Conservation (phyloP, 2,113 vertebrate genomes). For the Aplodontia rufa region DNA sequence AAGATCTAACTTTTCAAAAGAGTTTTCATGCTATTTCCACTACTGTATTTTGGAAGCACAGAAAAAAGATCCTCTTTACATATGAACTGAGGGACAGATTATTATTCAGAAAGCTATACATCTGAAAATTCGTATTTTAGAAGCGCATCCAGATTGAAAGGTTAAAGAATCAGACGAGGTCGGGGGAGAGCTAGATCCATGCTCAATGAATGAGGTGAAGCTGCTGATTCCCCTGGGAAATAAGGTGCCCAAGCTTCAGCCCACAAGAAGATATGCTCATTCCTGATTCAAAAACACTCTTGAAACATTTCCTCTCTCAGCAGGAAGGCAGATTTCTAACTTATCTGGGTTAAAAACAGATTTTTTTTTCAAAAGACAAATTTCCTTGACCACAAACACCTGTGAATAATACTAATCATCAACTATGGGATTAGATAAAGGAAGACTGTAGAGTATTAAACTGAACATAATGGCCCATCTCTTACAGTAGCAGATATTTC, state of each 20-base stretch:
- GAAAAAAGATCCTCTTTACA: neutral
- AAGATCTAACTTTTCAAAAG: neutral
- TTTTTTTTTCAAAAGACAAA: neutral
- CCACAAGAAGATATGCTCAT: neutral
- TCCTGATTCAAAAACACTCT: slow-evolving; percentile 9
- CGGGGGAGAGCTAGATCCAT: neutral
- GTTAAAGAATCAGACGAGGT: slow-evolving; percentile 28
- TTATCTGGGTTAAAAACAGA: neutral
- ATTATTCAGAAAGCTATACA: neutral
- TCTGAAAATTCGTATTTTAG: slow-evolving; percentile 20
- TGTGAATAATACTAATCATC: neutral
- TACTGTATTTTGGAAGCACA: neutral
- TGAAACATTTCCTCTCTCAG: neutral
- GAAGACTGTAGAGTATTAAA: slow-evolving; percentile 17
- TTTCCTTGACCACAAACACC: slow-evolving; percentile 1
- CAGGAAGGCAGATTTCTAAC: neutral
- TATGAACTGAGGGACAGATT: neutral
- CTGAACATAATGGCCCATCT: neutral
- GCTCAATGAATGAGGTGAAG: no score
- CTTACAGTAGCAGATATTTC: slow-evolving; percentile 22
- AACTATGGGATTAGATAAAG: neutral
- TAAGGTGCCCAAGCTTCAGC: neutral
- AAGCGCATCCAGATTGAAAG: neutral
- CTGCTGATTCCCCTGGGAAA: neutral
- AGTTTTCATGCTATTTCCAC: neutral